Base-by-base conservation (phyloP, 2,113 vertebrate genomes). In the Nibea coibor region DNA sequence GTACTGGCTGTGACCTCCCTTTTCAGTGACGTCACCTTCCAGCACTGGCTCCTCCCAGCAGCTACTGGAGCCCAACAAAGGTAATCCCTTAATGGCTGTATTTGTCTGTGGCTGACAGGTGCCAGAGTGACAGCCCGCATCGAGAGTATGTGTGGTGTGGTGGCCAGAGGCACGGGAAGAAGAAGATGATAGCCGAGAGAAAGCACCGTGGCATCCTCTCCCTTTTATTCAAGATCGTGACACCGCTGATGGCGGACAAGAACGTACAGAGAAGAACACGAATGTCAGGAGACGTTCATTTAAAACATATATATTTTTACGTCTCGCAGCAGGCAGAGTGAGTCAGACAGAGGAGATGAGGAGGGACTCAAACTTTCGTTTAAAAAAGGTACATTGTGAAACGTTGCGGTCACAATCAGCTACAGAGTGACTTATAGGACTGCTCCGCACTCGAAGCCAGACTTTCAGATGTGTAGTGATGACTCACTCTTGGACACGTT, bases 31-130 rank as follows among this genome's bases (percentile, higher is more conserved):
- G 56, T 88, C 86, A 87, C 69, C 72, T 64, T 19, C 65, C 63
- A 85, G 17, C 5, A 0, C 50, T 22, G 66, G 66, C 76, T 75
- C 71, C 77, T 72, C 78, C 85, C 68, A 64, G 64, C 68, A 68
- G 80, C 87, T 65, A 56, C 22, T 39, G 80, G 57, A 82, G 56
- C 51, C 84, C 78, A 78, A 88, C 89, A 78, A 81, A 83, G 76
- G 82, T 86, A 92, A 93, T 88, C 82, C 84, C 68, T 71, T 92
- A 89, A 92, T 92, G 82, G 88, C 81, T 71, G 87, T 79, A 78
- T 89, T 87, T 89, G 86, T 84, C 35, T 76, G 72, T 50, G 75
- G 83, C 87, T 77, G 72, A 87, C 88, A 90, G 78, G 81, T 92
- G 85, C 80, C 80, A 63, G 78, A 77, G 77, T 76, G 64, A 64